These are phyloP conservation scores for Phrynosoma blainvillii DNA, from an alignment of 2,113 vertebrate species.

Conservation along the genomic window DNA sequence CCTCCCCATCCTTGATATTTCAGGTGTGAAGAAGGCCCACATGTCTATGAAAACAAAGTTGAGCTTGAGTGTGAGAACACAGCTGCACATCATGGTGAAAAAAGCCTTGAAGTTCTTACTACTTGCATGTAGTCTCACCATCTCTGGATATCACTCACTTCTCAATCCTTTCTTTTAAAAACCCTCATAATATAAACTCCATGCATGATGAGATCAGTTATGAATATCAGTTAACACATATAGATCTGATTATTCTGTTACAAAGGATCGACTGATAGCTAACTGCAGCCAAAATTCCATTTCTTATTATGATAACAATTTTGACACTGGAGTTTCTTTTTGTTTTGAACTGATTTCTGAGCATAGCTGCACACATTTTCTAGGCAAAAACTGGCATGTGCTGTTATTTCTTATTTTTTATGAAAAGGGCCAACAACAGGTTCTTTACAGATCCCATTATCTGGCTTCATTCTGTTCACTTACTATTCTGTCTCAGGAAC, in stretches of 20 bases:
- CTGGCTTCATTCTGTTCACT: background rate
- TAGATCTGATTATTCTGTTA: background rate
- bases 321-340: background rate
- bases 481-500: background rate
- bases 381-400: background rate
- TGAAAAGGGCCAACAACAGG: background rate
- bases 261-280: fast-evolving
- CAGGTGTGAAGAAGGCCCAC: slow-evolving; percentile 72
- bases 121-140: slow-evolving; percentile 70
- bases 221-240: no score
- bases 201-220: background rate
- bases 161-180: background rate
- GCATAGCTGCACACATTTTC: no score
- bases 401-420: background rate
- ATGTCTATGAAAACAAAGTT: slow-evolving; percentile 64
- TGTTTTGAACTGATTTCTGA: background rate
- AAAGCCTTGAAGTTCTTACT: slow-evolving; percentile 61
- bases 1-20: background rate
- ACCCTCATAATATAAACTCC: background rate
- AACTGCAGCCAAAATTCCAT: background rate
- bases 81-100: background rate
- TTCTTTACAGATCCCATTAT: background rate
- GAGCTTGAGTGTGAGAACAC: slow-evolving; percentile 23
- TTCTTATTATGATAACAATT: background rate
- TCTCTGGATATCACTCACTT: background rate